A percentile compares a stretch with the other conserved stretches of the same genome.
Conservation (phyloP, 2,113 vertebrate species). For the Peromyscus californicus region DNA sequence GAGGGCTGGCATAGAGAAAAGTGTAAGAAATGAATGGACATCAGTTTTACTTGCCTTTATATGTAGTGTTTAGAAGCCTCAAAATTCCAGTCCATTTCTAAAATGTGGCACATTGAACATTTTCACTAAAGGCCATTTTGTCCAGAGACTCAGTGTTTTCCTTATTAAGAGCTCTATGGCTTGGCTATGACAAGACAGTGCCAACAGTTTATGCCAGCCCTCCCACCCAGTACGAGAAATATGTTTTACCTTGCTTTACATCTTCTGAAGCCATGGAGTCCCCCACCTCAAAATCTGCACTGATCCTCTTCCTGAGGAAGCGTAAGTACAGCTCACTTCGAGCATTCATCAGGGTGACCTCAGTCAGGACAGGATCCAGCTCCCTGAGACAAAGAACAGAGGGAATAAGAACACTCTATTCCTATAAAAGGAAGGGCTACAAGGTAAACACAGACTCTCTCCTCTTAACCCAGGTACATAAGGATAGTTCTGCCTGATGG, state of each 20-base stretch:
- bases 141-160: background rate
- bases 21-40: background rate
- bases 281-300: slow-evolving; percentile 96
- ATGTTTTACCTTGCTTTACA: slow-evolving; percentile 92
- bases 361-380: slow-evolving; percentile 95
- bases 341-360: slow-evolving; percentile 98
- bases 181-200: slow-evolving; percentile 19
- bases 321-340: slow-evolving; percentile 97
- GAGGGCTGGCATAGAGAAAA: background rate
- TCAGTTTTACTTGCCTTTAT: background rate
- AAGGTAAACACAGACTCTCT: background rate
- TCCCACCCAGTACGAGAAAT: background rate
- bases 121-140: background rate
- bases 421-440: background rate
- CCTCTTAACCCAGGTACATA: rapidly evolving
- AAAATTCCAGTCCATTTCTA: slow-evolving; percentile 17
- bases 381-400: slow-evolving; percentile 88
- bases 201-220: background rate
- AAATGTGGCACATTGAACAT: background rate
- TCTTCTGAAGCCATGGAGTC: slow-evolving; percentile 93
- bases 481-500: slow-evolving; percentile 42
- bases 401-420: slow-evolving; percentile 30
- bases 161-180: background rate
- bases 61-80: background rate
- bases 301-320: slow-evolving; percentile 94